Evolutionary conservation across 2,797 vertebrate species (phyloP).

Genomic region (Staurois parvus): DNA sequence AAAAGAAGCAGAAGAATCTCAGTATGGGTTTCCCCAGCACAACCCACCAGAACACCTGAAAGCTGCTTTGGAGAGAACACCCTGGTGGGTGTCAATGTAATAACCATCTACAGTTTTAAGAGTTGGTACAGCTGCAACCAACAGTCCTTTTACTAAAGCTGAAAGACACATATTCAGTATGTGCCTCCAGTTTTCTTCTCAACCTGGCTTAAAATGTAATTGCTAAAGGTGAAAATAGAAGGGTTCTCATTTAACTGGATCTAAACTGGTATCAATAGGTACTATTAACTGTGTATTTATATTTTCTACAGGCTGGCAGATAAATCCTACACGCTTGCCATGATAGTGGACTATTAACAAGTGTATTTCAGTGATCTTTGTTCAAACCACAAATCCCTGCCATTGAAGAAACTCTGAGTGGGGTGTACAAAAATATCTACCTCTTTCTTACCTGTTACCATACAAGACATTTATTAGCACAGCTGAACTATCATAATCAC

Average conservation of each 20-base stretch:
- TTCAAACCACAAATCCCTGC: background rate
- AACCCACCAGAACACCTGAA: constrained; percentile 66
- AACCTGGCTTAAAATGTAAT: background rate
- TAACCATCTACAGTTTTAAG: constrained; percentile 35
- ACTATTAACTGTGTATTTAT: background rate
- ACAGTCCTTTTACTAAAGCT: background rate
- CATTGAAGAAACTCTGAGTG: background rate
- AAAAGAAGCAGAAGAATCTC: constrained; percentile 37
- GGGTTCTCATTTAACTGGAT: background rate
- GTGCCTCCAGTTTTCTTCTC: background rate
- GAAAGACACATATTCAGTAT: background rate
- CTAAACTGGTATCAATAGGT: background rate
- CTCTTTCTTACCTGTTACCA: background rate
- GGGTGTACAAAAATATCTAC: background rate
- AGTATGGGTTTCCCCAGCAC: constrained; percentile 68
- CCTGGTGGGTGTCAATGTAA: constrained; percentile 53
- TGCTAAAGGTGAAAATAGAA: background rate
- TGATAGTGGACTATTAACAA: too few relatives aligned
- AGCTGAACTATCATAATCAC: background rate
- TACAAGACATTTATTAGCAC: too few relatives aligned
- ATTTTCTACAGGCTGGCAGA: too few relatives aligned
- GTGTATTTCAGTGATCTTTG: too few relatives aligned
- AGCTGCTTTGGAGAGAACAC: constrained; percentile 64
- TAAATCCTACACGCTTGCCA: too few relatives aligned
- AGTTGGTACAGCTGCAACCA: background rate